Evolutionary conservation across 1,140 invertebrate species (phyloP), one percentile per base, ranked within the genome.

Genomic region (Pseudomyrmex cubaensis): DNA sequence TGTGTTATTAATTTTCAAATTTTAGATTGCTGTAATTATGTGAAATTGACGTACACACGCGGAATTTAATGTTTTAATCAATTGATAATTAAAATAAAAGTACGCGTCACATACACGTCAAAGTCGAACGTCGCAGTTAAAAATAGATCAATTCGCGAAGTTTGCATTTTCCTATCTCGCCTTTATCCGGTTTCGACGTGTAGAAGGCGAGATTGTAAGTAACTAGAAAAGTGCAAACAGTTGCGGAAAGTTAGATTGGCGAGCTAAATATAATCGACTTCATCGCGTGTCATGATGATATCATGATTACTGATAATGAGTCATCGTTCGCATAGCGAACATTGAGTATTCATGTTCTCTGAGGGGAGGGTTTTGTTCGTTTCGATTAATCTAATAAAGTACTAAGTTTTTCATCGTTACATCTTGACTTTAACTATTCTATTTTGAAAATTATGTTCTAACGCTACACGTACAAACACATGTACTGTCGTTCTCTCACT

Each of bases 251-350:
- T 46, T 80, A 59, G 54, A 80, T 70, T 8, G 35, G 22, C 25
- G 20, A 61, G 46, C 12, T 70, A 44, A 59, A 20, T 50, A 50
- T 50, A 70, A 78, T 80, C 76, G 46, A 72, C 59, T 70, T n/a
- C 35, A 69, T 78, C 12, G 54, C 54, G 54, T 70, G 76, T 59
- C 44, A 70, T n/a, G 20, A 80, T 50, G 56, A 70, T 70, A 56
- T 61, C 44, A 15, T 46, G 69, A 57, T 35, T 25, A 61, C 20
- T 4, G n/a, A 25, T 75, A 70, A 80, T 35, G 66, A 80, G 4
- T 48, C n/a, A 80, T 64, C 48, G 35, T 13, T 2, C 12, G 44
- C 48, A 20, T 62, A 22, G 4, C 50, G n/a, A 35, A 54, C 64
- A 10, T 59, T 3, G 25, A 50, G 12, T 50, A 48, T 59, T 59